Conservation (phyloP, 2,888 invertebrate genomes). For the Nemapogon koenigi region DNA sequence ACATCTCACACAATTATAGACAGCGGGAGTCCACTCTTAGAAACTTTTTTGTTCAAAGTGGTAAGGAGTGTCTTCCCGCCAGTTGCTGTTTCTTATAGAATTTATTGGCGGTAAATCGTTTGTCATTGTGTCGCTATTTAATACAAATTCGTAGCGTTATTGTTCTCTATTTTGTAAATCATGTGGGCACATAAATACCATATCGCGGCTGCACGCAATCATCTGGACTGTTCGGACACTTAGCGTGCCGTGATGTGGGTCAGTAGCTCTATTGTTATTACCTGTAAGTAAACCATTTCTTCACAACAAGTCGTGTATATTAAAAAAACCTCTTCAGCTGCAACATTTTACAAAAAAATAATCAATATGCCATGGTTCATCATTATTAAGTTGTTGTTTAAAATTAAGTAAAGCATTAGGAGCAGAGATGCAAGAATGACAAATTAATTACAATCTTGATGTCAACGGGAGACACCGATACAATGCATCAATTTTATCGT, state of each 20-base stretch:
- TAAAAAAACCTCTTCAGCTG: too few relatives aligned
- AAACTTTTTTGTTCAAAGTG: conserved; percentile 59
- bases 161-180: conserved; percentile 36
- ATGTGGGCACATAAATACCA: conserved; percentile 23
- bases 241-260: conserved; percentile 35
- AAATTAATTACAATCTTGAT: too few relatives aligned
- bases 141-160: conserved; percentile 44
- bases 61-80: conserved; percentile 49
- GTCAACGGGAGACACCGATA: conserved; percentile 1
- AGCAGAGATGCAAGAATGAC: too few relatives aligned
- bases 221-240: conserved; percentile 27
- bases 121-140: conserved; percentile 55
- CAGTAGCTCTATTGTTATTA: conserved; percentile 38
- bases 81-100: conserved; percentile 43
- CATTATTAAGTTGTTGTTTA: too few relatives aligned
- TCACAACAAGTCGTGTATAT: too few relatives aligned
- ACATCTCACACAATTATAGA: conserved; percentile 43
- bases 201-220: conserved; percentile 50
- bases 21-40: conserved; percentile 53
- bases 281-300: too few relatives aligned
- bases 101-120: conserved; percentile 61
- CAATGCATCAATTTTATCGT: conserved; percentile 24
- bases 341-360: too few relatives aligned
- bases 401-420: too few relatives aligned
- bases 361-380: too few relatives aligned